These are phyloP conservation scores for Piliocolobus tephrosceles DNA, from an alignment of 2,113 vertebrate species.

Conservation along the genomic window DNA sequence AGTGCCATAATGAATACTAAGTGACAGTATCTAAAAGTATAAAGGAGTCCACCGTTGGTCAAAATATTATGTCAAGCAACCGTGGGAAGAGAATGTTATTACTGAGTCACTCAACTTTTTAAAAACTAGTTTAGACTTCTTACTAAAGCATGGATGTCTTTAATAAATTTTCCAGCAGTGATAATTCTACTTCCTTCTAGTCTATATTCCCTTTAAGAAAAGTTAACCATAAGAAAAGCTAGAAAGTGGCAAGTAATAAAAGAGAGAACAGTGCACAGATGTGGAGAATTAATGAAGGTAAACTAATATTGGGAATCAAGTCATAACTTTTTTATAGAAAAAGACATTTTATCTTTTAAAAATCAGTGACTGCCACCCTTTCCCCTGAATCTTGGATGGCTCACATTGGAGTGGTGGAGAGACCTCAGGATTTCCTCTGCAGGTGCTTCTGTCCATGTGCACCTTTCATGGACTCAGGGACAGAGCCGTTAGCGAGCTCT, in stretches of 20 bases:
- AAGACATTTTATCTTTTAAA: neutral
- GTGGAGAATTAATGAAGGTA: neutral
- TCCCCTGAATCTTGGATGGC: neutral
- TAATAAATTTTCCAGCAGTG: neutral
- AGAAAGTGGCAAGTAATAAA: neutral
- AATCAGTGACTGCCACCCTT: neutral
- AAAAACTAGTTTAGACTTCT: slow-evolving; percentile 13
- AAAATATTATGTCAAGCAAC: slow-evolving; percentile 33
- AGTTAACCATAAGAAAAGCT: neutral
- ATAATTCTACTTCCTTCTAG: neutral
- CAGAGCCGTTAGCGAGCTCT: neutral
- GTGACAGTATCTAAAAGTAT: neutral
- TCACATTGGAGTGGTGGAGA: neutral
- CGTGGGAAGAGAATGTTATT: slow-evolving; percentile 45
- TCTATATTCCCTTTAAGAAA: neutral
- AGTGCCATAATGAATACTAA: slow-evolving; percentile 2
- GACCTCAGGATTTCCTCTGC: neutral
- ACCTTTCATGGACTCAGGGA: neutral
- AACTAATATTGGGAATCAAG: neutral
- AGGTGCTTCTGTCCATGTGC: neutral
- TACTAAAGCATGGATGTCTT: neutral
- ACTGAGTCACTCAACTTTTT: slow-evolving; percentile 14
- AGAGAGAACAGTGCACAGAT: neutral
- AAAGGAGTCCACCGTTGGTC: neutral
- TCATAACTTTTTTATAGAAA: neutral